Base-by-base conservation (phyloP, 64 coral and sea anemone species). In the Montipora sp. region DNA sequence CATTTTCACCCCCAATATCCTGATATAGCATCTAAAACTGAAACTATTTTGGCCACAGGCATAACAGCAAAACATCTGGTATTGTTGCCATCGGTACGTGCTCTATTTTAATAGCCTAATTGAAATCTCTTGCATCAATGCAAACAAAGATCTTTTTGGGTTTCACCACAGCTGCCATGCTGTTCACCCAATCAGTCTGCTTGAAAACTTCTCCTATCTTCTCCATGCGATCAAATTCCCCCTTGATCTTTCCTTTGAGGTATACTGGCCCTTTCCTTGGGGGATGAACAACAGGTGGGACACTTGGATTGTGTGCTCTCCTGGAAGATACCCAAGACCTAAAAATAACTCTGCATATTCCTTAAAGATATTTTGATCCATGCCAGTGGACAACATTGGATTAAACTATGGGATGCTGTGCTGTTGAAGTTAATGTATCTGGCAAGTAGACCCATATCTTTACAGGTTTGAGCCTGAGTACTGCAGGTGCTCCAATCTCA, bases 91-190 rank as follows among this genome's bases (percentile, higher is more conserved):
- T 86, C 6, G 73, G 81, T 46, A 49, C 63, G 18, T 78, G 90
- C 8, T 92, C 81, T 49, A 80, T 63, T 21, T 27, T 49, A 49
- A 83, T 75, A 5, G 89, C 89, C 23, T 60, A 44, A 65, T 85
- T 92, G 6, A 57, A 57, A 8, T 57, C 11, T 57, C 53, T 57
- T 57, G 53, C 7, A 57, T 57, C 53, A 57, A 57, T 57, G 53
- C 53, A 57, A 57, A 57, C 0, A 57, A 0, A 11, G 11, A 57
- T 57, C 53, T 57, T 86, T 51, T 85, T 15, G 5, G 68, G 80
- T 85, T 92, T 85, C 8, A 92, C 81, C 1, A 92, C 81, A 7
- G 81, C 59, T 18, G 77, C 90, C 90, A 86, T 92, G 15, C 81
- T 86, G 43, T 68, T 87, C 8, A 86, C 51, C 90, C 73, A 92